Evolutionary conservation across 1,140 invertebrate species (phyloP).

Genomic region (Orchestia grillus): DNA sequence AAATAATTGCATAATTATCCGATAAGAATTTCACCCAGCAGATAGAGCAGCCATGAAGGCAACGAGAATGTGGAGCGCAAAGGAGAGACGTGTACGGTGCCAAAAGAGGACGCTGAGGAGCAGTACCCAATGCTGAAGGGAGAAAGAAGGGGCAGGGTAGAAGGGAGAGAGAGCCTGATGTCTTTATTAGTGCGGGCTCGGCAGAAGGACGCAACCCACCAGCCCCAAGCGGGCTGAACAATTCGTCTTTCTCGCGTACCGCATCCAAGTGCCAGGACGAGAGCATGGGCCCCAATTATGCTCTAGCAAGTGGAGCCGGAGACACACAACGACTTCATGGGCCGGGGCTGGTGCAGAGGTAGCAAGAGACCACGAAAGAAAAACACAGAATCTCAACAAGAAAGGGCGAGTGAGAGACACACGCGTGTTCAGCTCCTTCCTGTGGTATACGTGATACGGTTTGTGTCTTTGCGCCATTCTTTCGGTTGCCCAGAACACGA

Average conservation of each 20-base stretch:
- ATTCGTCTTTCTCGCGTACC: not conserved
- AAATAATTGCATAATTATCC: too few relatives aligned
- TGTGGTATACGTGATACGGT: not conserved
- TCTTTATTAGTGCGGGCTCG: conserved; percentile 3
- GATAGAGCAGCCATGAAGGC: not conserved
- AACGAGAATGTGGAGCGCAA: not conserved
- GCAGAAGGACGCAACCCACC: not conserved
- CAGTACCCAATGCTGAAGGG: not conserved
- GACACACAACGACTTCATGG: not conserved
- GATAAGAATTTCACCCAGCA: too few relatives aligned
- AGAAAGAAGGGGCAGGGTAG: not conserved
- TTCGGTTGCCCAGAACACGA: not conserved
- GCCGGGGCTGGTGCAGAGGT: not conserved
- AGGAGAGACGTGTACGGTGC: not conserved
- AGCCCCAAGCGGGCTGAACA: not conserved
- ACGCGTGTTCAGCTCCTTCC: not conserved
- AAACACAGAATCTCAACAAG: not conserved
- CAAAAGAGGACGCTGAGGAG: not conserved
- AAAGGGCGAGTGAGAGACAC: not conserved
- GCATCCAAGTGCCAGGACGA: not conserved
- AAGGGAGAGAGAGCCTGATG: conserved; percentile 23
- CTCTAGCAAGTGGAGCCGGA: not conserved
- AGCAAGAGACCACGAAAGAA: not conserved
- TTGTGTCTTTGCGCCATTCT: not conserved
- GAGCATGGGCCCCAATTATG: not conserved